Conservation (phyloP, 2,888 invertebrate genomes). For the Pachymerium ferrugineum region DNA sequence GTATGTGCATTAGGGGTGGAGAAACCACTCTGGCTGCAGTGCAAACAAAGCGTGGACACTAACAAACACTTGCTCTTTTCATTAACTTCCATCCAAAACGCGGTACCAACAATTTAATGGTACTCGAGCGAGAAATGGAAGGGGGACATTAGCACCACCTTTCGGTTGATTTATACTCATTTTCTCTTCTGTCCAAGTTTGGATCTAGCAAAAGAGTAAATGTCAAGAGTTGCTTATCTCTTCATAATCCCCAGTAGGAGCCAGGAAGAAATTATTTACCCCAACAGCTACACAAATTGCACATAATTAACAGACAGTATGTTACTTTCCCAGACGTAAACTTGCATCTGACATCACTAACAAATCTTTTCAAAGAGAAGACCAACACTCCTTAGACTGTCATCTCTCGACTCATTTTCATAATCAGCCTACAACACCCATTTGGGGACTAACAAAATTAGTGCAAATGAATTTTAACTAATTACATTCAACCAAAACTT, state of each 20-base stretch:
- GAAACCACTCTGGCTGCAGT: too few species aligned
- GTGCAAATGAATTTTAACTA: constrained; percentile 11
- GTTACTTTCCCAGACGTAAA: background rate
- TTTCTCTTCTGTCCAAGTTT: background rate
- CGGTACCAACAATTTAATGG: constrained; percentile 1
- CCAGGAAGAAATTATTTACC: constrained; percentile 7
- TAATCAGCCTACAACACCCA: constrained; percentile 19
- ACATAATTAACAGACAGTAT: constrained; percentile 19
- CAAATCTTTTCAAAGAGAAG: background rate
- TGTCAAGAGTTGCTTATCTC: background rate
- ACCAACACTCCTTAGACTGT: background rate
- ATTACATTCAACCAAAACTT: background rate
- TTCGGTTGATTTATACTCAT: background rate
- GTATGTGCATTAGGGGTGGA: too few species aligned
- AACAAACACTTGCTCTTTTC: too few species aligned
- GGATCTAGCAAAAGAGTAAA: background rate
- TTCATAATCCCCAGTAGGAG: constrained; percentile 17
- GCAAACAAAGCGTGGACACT: too few species aligned
- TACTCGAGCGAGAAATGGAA: background rate
- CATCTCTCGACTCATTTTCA: background rate
- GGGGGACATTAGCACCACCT: background rate
- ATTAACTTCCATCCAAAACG: too few species aligned
- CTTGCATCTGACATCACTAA: background rate
- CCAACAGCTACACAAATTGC: constrained; percentile 8
- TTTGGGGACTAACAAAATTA: constrained; percentile 12